Conservation (phyloP, 2,113 vertebrate genomes). For the Rhodinocichla rosea region DNA sequence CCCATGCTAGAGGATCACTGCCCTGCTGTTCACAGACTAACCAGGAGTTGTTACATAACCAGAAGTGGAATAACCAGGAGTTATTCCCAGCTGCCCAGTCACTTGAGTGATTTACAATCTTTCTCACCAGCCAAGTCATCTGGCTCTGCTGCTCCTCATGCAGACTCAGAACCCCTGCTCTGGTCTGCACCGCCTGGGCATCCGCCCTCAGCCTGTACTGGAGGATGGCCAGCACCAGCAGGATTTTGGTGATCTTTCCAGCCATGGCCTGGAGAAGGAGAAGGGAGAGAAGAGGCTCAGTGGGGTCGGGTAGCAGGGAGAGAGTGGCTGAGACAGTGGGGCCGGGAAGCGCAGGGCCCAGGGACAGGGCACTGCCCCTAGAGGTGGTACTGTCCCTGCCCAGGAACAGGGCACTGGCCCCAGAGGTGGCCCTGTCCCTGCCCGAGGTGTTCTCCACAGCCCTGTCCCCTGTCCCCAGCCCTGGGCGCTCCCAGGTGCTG, state of each 20-base stretch:
- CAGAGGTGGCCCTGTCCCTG: background rate
- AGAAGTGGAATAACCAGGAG: background rate
- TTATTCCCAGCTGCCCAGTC: background rate
- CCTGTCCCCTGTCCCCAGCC: background rate
- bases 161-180: rapidly evolving
- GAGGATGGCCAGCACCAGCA: background rate
- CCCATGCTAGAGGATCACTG: background rate
- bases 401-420: no score
- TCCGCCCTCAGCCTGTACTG: background rate
- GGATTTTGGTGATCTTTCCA: background rate
- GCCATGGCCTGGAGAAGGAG: background rate
- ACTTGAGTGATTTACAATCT: background rate
- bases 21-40: background rate
- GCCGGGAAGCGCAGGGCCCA: background rate
- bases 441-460: background rate
- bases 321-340: background rate
- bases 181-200: background rate
- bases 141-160: background rate
- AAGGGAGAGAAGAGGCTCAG: background rate
- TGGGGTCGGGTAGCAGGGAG: background rate
- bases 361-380: rapidly evolving
- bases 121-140: background rate
- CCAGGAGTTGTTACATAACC: background rate
- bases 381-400: no score
- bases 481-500: rapidly evolving